Evolutionary conservation across 2,797 vertebrate genomes (phyloP).

Genomic region (Enteromius treurensis): DNA sequence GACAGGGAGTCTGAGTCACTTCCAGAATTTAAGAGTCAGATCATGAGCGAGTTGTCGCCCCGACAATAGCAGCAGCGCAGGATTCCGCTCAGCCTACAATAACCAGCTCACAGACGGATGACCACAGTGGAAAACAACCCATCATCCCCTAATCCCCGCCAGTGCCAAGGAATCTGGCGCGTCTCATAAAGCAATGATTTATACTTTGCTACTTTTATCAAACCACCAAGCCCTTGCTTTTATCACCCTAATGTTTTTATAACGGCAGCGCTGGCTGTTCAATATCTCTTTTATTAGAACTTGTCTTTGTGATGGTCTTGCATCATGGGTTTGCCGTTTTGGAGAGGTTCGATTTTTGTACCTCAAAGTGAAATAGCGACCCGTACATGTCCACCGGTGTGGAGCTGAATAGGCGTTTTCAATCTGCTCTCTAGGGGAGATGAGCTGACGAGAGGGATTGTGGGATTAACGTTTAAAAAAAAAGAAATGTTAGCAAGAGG

Average conservation of each 20-base stretch:
- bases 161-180: slow-evolving; percentile 66
- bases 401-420: slow-evolving; percentile 12
- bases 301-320: slow-evolving; percentile 40
- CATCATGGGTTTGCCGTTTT: slow-evolving; percentile 37
- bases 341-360: slow-evolving; percentile 38
- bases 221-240: slow-evolving; percentile 65
- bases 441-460: background rate
- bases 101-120: slow-evolving; percentile 47
- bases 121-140: slow-evolving; percentile 53
- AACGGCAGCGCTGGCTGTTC: slow-evolving; percentile 58
- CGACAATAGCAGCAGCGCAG: slow-evolving; percentile 59
- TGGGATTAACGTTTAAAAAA: background rate
- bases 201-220: slow-evolving; percentile 71
- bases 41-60: slow-evolving; percentile 68
- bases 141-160: slow-evolving; percentile 54
- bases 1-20: slow-evolving; percentile 50
- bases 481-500: background rate
- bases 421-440: background rate
- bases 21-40: slow-evolving; percentile 67
- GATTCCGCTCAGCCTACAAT: slow-evolving; percentile 55
- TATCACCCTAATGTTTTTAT: slow-evolving; percentile 67
- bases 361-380: slow-evolving; percentile 10
- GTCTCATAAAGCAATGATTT: slow-evolving; percentile 71
- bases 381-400: background rate
- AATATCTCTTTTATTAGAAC: slow-evolving; percentile 53